Evolutionary conservation across 2,113 vertebrate genomes (phyloP), one percentile per base, ranked within the genome.

Genomic region (Chionodraco myersi): DNA sequence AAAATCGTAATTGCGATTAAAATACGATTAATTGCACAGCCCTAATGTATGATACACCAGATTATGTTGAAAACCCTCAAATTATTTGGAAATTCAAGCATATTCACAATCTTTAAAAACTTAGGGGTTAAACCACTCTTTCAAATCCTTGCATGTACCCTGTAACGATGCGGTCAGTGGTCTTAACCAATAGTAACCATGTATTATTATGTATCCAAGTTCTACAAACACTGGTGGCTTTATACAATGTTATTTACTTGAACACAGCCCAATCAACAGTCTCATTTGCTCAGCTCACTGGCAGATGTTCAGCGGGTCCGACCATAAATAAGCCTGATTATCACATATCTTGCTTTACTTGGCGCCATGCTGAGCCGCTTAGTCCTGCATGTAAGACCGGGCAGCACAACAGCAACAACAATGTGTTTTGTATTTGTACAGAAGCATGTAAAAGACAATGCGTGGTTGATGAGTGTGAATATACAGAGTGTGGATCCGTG

Each of bases 281-380:
- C 30, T 73, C 5, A n/a, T 66, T 64, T 53, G 12, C 21, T 44
- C 41, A 23, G 48, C 49, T 69, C 14, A 53, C 13, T 79, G 66
- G 72, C 70, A 72, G 63, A 69, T 57, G 57, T 47, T 77, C 36
- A 53, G 41, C 3, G 36, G 41, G 15, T 61, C 57, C 68, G 1
- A 5, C n/a, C 8, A 9, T 4, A 59, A 30, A 84, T 78, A 70
- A 79, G 49, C 52, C 70, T 52, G 21, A 67, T 80, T 60, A 79
- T 79, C 72, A 64, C 48, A 72, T 62, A 70, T 56, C 82, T 72
- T 54, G 48, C 11, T 48, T 57, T 5, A 14, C 34, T 68, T 58
- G 11, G 59, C 12, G 11, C 70, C 56, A 75, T 23, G 30, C 47
- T 52, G 62, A 52, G 48, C n/a, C 5, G 52, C 52, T 51, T 62